Conservation (phyloP, 2,888 invertebrate species). For the Diaperis boleti region DNA sequence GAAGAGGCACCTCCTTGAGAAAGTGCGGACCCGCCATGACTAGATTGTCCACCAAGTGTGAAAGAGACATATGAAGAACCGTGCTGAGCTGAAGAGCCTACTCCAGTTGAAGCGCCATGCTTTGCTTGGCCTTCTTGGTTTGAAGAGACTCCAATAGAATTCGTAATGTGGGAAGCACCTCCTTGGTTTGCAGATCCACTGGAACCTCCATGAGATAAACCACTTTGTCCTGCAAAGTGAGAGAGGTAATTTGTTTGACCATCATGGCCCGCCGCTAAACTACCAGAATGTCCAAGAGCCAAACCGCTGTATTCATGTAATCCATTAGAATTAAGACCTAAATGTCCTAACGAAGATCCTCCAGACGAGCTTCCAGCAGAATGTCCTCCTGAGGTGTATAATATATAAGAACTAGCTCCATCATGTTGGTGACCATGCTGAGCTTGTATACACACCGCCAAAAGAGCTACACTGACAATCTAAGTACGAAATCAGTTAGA, state of each 20-base stretch:
- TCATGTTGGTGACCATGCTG: not conserved
- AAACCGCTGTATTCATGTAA: too few species aligned
- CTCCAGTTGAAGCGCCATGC: not conserved
- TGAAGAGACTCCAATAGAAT: too few species aligned
- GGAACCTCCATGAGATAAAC: slow-evolving; percentile 46
- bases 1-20: not conserved
- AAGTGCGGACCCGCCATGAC: not conserved
- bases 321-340: not conserved
- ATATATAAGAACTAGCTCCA: not conserved
- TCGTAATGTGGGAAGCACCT: too few species aligned
- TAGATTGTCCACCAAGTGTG: not conserved
- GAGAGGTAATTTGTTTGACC: not conserved
- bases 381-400: slow-evolving; percentile 1
- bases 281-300: too few species aligned
- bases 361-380: not conserved
- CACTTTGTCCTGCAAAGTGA: not conserved
- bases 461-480: slow-evolving; percentile 1
- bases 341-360: not conserved
- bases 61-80: not conserved
- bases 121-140: not conserved
- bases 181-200: slow-evolving; percentile 55
- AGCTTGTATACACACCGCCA: slow-evolving; percentile 3
- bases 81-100: slow-evolving; percentile 56
- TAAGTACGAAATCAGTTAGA: not conserved
- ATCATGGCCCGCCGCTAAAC: not conserved